These are phyloP conservation scores for Mola mola DNA, from an alignment of 2,113 vertebrate species.

Conservation along the genomic window DNA sequence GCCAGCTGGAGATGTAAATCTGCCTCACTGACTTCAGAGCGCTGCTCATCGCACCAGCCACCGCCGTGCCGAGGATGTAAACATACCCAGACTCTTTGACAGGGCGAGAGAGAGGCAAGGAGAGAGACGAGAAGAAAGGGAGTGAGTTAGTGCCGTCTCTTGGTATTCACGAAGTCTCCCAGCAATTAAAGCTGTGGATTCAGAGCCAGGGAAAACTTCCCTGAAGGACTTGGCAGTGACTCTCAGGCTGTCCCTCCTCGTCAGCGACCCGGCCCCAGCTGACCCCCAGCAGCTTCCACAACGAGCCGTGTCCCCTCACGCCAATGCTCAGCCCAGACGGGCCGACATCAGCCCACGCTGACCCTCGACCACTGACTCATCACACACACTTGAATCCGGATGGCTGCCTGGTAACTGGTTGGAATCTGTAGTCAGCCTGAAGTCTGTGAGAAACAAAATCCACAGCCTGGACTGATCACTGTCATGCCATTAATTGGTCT, in stretches of 20 bases:
- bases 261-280: constrained; percentile 30
- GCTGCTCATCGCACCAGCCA: constrained; percentile 45
- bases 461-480: background rate
- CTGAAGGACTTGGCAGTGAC: constrained; percentile 62
- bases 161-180: constrained; percentile 56
- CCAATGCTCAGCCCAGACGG: constrained; percentile 1
- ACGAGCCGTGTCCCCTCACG: constrained; percentile 15
- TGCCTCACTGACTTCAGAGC: constrained; percentile 38
- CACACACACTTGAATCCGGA: constrained; percentile 24
- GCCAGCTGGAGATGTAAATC: constrained; percentile 17
- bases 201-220: constrained; percentile 52
- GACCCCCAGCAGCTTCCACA: constrained; percentile 31
- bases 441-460: constrained; percentile 5
- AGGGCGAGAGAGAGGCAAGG: constrained; percentile 8
- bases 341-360: constrained; percentile 31
- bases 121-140: constrained; percentile 43
- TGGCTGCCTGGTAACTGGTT: constrained; percentile 47
- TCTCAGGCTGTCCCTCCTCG: constrained; percentile 36
- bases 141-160: constrained; percentile 48
- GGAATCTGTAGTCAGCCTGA: constrained; percentile 32
- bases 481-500: background rate
- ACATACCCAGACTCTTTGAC: constrained; percentile 48
- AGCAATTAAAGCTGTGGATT: constrained; percentile 61
- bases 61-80: constrained; percentile 42
- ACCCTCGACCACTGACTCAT: constrained; percentile 45